phyloP scores from a whole-genome alignment of 2,113 vertebrate species.

The Rattus rattus region DNA sequence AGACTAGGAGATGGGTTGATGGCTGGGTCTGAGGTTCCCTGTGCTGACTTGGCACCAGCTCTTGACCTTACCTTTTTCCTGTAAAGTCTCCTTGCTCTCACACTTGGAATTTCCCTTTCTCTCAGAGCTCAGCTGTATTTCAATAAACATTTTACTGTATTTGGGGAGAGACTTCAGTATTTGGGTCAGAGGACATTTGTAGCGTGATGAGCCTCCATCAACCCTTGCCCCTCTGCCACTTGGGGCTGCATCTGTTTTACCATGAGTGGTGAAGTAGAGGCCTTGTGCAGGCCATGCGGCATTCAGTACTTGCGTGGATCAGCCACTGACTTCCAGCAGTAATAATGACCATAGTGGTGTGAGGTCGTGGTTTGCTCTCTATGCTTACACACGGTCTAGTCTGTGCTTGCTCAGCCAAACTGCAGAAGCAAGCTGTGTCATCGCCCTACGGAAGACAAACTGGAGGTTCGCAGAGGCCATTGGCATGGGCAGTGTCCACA shows the following conservation, averaged over 20 bases:
- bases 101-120: not conserved
- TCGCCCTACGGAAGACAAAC: not conserved
- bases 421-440: not conserved
- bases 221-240: not conserved
- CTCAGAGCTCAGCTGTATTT: not conserved
- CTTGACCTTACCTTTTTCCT: not conserved
- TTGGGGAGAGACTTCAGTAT: not conserved
- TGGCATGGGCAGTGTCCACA: not conserved
- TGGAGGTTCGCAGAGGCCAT: not conserved
- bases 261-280: not conserved
- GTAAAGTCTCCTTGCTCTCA: not conserved
- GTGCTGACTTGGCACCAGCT: not conserved
- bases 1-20: not conserved
- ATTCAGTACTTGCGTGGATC: not conserved
- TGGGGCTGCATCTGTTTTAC: not conserved
- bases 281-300: not conserved
- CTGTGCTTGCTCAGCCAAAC: not conserved
- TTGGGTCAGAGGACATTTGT: not conserved
- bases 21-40: not conserved
- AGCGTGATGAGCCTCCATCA: fast-evolving
- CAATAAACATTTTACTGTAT: not conserved
- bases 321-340: not conserved
- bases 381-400: fast-evolving
- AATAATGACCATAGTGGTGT: not conserved
- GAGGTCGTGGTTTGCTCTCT: fast-evolving